Evolutionary conservation across 2,797 vertebrate genomes (phyloP), one percentile per base, ranked within the genome.

Genomic region (Melopsittacus undulatus): DNA sequence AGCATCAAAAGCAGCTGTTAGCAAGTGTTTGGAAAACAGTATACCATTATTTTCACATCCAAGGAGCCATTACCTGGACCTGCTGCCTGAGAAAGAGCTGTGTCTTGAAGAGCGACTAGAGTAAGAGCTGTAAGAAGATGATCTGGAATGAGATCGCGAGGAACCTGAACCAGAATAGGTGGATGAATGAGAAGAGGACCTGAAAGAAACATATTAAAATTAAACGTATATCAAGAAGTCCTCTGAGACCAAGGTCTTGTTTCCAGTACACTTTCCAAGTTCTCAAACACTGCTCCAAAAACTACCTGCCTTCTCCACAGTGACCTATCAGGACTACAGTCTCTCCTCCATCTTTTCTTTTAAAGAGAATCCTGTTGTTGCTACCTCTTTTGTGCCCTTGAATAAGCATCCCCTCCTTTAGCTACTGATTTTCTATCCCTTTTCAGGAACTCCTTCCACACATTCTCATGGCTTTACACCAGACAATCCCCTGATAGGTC

Each of bases 81-180:
- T 98, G 97, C 99, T 99, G 93, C 99, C 99, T 46, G 98, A 99
- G 98, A 99, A 99, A 14, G 99, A 99, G 97, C 99, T 99, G 97
- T 95, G 99, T 88, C 99, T 98, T 68, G 99, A 99, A 13, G 99
- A 99, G 75, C 98, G 99, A 97, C 99, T 99, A 92, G 99, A 99
- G 89, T 99, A 99, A 74, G 99, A 99, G 97, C 98, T 99, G 97
- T 99, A 99, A 2, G 99, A 99, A 1, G 99, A 99, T 5, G 99
- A 99, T 29, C 98, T 97, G 66, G 98, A 99, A 22, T 95, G 98
- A 5, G 99, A 98, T 4, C 97, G 98, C 0, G 98, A 99, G 0
- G 99, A 99, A n/a, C 99, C 99, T 2, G 99, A 99, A 62, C 99
- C 99, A 2, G 99, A 99, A 93, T 99, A 99, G 43, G 99, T 99